Evolutionary conservation across 2,113 vertebrate species (phyloP), one percentile per base, ranked within the genome.

Genomic region (Dasypus novemcinctus): DNA sequence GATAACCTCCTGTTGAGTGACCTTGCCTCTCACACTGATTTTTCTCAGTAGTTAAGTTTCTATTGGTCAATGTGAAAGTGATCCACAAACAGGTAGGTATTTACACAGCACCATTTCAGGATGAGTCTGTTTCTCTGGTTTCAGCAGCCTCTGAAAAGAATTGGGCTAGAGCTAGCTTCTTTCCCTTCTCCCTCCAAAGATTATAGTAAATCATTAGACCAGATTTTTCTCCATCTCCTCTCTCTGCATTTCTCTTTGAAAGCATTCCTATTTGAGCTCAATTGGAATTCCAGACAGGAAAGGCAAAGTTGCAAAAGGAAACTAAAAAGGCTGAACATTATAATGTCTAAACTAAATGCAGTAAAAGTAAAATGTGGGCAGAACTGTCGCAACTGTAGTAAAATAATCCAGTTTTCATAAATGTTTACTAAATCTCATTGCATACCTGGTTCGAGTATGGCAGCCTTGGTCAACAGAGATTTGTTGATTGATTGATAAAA

Each of bases 11-110:
- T 63, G 79, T 38, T 31, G 52, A 74, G 49, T 93, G 94, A 93
- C 91, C 95, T 74, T 89, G 90, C 52, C 46, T 89, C 63, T 85
- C 63, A 33, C 94, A 96, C 78, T 94, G 97, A 97, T 98, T 96
- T 92, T 92, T 78, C 61, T 71, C 78, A 46, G 83, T 84, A 90
- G 95, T 90, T 97, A 93, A 93, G 78, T 89, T 69, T n/a, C 46
- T 29, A 83, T 74, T 0, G 0, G 90, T 97, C 96, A 79, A 91
- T 85, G 86, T 84, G n/a, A 93, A 59, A 91, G 72, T 52, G 69
- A 79, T 43, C 59, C 20, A 54, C 82, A 95, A 82, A 91, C 88
- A 96, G 72, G 81, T 4, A 68, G 83, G 91, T 94, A 68, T 94
- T 85, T 68, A 90, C 95, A 90, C 69, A 91, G 68, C 20, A n/a